phyloP scores from a whole-genome alignment of 2,113 vertebrate genomes.

The Caranx ignobilis region DNA sequence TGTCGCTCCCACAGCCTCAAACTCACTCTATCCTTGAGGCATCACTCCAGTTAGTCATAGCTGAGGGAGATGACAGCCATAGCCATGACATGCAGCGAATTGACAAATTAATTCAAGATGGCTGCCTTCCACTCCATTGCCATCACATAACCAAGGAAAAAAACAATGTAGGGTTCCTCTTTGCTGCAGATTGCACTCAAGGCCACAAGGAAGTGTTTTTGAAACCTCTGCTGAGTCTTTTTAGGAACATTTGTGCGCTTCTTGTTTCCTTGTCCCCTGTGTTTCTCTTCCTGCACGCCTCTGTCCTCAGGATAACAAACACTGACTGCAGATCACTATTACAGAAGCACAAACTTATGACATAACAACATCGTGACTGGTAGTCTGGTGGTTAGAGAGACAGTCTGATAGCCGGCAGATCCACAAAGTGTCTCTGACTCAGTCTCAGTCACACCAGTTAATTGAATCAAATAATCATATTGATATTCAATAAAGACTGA shows the following conservation, averaged over 20 bases:
- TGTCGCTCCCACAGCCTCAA: constrained; percentile 15
- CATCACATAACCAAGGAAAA: constrained; percentile 1
- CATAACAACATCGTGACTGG: constrained; percentile 10
- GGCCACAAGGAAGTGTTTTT: background rate
- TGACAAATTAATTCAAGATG: constrained; percentile 70
- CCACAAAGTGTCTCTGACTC: background rate
- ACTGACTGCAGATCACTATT: background rate
- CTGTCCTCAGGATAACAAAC: background rate
- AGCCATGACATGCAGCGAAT: constrained; percentile 50
- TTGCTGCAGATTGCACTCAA: background rate
- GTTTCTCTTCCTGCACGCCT: background rate
- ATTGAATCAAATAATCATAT: constrained; percentile 12
- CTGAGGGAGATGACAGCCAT: constrained; percentile 41
- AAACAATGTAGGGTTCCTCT: background rate
- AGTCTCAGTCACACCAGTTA: background rate
- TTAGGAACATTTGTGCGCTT: too few species aligned
- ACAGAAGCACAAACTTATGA: background rate
- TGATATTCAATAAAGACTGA: constrained; percentile 17
- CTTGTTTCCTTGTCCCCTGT: background rate
- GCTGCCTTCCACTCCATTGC: constrained; percentile 34
- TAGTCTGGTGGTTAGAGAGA: constrained; percentile 3
- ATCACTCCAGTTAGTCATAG: constrained; percentile 42
- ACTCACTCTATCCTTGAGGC: constrained; percentile 17
- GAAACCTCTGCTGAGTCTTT: background rate
- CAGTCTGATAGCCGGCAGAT: constrained; percentile 15